Conservation (phyloP, 2,888 invertebrate genomes). For the Podabrus alpinus region DNA sequence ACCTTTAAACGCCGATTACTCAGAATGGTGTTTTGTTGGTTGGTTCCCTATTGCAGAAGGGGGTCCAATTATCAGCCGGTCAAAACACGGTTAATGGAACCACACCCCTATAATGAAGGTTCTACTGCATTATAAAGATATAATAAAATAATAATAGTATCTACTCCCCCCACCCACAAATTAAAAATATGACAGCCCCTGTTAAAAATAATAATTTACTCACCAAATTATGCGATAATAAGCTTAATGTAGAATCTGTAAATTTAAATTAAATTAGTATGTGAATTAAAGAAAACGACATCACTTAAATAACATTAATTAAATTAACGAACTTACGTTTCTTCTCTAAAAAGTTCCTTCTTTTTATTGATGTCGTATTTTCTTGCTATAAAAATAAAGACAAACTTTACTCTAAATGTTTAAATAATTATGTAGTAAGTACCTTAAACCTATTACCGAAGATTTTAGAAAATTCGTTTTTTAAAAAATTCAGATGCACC, state of each 20-base stretch:
- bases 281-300: too few species aligned
- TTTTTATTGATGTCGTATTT: background rate
- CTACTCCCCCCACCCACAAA: too few species aligned
- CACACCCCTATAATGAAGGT: too few species aligned
- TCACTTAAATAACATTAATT: background rate
- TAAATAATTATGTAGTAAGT: background rate
- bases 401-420: background rate
- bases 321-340: background rate
- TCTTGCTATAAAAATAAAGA: background rate
- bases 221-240: background rate
- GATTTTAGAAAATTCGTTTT: background rate
- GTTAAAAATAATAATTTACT: background rate
- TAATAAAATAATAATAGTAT: too few species aligned
- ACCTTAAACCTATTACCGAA: background rate
- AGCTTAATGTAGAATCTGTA: background rate
- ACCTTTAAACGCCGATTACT: too few species aligned
- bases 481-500: background rate
- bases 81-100: too few species aligned
- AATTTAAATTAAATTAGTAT: background rate
- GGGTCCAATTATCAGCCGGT: too few species aligned
- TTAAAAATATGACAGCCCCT: too few species aligned
- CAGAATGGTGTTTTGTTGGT: too few species aligned
- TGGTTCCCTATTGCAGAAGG: too few species aligned
- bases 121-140: too few species aligned
- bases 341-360: background rate